These are phyloP conservation scores for Diplazon laetatorius DNA, from an alignment of 2,888 invertebrate genomes.

Conservation along the genomic window DNA sequence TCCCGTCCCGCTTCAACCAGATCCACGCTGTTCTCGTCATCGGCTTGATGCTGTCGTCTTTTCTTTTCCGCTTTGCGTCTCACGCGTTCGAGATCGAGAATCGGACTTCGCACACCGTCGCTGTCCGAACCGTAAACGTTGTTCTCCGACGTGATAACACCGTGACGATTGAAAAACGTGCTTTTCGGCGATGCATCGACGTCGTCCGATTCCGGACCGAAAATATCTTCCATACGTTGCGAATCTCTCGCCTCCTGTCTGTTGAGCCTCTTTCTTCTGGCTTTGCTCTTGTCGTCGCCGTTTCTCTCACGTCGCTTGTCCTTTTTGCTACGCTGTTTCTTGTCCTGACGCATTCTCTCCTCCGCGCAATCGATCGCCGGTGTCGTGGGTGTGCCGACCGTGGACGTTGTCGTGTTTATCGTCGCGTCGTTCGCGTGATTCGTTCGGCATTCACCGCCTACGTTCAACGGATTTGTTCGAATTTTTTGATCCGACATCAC, in stretches of 20 bases:
- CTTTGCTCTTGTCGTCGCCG: constrained; percentile 80
- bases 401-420: constrained; percentile 36
- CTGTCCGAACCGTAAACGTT: constrained; percentile 84
- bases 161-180: constrained; percentile 76
- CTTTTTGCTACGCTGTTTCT: constrained; percentile 82
- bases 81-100: constrained; percentile 82
- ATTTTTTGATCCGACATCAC: constrained; percentile 71
- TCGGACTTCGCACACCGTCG: constrained; percentile 78
- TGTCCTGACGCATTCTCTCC: constrained; percentile 80
- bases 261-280: constrained; percentile 78
- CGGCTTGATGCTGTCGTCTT: constrained; percentile 82
- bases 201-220: constrained; percentile 93
- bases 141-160: constrained; percentile 75
- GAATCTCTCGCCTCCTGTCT: constrained; percentile 86
- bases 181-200: constrained; percentile 82
- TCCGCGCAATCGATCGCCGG: constrained; percentile 73
- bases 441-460: constrained; percentile 68
- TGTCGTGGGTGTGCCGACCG: constrained; percentile 60
- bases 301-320: constrained; percentile 80
- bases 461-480: constrained; percentile 67
- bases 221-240: constrained; percentile 92
- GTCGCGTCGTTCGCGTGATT: constrained; percentile 69
- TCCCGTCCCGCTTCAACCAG: constrained; percentile 92
- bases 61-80: constrained; percentile 80
- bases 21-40: constrained; percentile 91